Percentiles rank a stretch among this genome's conserved stretches.
Conservation (phyloP, 2,797 vertebrate genomes). For the Pseudochaenichthys georgianus region DNA sequence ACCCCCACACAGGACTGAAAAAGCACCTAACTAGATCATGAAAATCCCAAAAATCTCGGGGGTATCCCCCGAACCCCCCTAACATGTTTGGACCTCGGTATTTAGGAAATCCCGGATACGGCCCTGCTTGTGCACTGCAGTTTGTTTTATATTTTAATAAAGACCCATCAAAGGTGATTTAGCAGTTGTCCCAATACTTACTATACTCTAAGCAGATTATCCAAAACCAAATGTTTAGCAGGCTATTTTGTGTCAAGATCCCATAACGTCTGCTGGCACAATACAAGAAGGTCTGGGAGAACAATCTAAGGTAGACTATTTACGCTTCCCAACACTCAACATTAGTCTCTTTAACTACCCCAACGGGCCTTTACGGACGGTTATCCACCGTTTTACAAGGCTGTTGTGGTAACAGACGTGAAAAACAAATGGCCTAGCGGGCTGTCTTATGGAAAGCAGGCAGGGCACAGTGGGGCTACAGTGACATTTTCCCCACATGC, state of each 20-base stretch:
- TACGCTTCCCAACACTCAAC: conserved; percentile 1
- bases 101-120: too few species aligned
- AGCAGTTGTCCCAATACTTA: not conserved
- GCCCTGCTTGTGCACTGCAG: not conserved
- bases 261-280: conserved; percentile 11
- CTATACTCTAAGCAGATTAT: not conserved
- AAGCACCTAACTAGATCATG: too few species aligned
- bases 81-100: too few species aligned
- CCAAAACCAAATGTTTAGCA: conserved; percentile 1
- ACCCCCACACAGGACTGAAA: too few species aligned
- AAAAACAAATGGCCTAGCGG: conserved; percentile 71
- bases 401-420: conserved; percentile 25
- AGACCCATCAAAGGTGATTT: not conserved
- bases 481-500: conserved; percentile 85
- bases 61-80: too few species aligned
- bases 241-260: not conserved
- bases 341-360: conserved; percentile 20
- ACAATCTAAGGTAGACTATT: not conserved
- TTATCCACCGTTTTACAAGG: conserved; percentile 13
- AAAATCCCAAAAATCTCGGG: too few species aligned
- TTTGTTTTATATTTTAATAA: conserved; percentile 3
- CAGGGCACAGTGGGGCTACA: conserved; percentile 67
- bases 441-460: conserved; percentile 65
- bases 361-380: not conserved
- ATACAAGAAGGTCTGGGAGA: conserved; percentile 2